Evolutionary conservation across 2,888 invertebrate genomes (phyloP).

Genomic region (Bugula neritina): DNA sequence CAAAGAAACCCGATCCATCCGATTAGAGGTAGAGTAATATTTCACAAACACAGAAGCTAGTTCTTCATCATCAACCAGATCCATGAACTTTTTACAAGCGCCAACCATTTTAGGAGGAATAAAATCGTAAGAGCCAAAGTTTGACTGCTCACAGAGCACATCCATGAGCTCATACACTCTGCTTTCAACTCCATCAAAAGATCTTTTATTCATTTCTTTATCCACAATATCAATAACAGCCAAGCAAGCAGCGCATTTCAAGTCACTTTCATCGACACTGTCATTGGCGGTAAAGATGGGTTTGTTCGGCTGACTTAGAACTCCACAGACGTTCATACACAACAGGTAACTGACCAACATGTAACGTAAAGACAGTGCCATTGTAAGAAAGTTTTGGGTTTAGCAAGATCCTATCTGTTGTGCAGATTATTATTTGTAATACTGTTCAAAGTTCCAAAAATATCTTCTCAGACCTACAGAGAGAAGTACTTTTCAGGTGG

Average conservation of each 20-base stretch:
- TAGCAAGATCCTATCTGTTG: too few species aligned
- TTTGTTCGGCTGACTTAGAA: neutral
- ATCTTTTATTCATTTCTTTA: conserved; percentile 13
- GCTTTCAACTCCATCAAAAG: conserved; percentile 13
- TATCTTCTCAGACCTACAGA: too few species aligned
- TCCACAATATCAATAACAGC: conserved; percentile 8
- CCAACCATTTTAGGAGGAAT: conserved; percentile 18
- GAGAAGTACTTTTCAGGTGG: too few species aligned
- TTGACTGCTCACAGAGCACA: neutral
- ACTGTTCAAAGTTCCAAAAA: too few species aligned
- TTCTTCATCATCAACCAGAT: neutral
- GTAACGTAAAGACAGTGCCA: too few species aligned
- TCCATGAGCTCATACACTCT: conserved; percentile 16
- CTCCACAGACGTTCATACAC: too few species aligned
- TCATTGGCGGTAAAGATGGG: neutral
- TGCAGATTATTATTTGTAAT: too few species aligned
- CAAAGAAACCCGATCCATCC: neutral
- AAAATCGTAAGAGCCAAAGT: conserved; percentile 5
- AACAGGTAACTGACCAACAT: too few species aligned
- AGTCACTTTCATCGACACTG: neutral
- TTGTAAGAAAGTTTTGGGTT: too few species aligned
- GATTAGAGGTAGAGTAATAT: neutral
- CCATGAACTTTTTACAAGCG: conserved; percentile 13
- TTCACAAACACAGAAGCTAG: neutral
- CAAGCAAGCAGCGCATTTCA: conserved; percentile 17